Base-by-base conservation (phyloP, 2,797 vertebrate species). In the Rhadinocentrus ornatus region DNA sequence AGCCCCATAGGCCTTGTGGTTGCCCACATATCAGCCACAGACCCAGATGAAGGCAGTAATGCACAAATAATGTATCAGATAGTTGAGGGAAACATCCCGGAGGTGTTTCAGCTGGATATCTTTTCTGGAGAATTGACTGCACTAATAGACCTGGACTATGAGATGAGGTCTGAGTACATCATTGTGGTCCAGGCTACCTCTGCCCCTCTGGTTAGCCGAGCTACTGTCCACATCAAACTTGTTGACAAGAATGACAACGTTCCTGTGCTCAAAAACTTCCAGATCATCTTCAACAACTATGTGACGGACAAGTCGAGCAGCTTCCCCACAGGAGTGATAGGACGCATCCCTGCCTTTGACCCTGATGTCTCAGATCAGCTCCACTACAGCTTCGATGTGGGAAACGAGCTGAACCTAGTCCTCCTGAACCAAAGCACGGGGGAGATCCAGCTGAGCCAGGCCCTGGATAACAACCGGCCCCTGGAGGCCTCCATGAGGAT, bases 41-140 rank as follows among this genome's bases (percentile, higher is more conserved):
- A 99, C 81, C 97, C 98, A 0, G 97, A 99, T 0, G 97, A 99
- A 89, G 98, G 98, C 71, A 97, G 96, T 66, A 99, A 99, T 0
- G 98, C 98, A 2, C 97, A 99, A 89, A 96, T 99, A 66, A 99
- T 99, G 97, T 99, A 99, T 87, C 98, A 99, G 86, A 99, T 99
- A 0, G 96, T 99, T 34, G 98, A 99, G 77, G 98, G 98, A 18
- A 99, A 99, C 91, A 98, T 99, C 81, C 98, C 98, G 0, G 98
- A 99, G 87, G 94, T 97, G 63, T 99, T 99, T 81, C 97, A 99
- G 85, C 86, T 99, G 62, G 98, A 99, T 75, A 99, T 99, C 84
- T 99, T 99, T 92, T 97, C 97, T 0, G 97, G 98, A 3, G 98
- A 99, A 82, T 92, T 99, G 72, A 98, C 96, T 0, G 95, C 97